These are phyloP conservation scores for Lomographa bimaculata DNA, from an alignment of 2,888 invertebrate species.

Conservation along the genomic window DNA sequence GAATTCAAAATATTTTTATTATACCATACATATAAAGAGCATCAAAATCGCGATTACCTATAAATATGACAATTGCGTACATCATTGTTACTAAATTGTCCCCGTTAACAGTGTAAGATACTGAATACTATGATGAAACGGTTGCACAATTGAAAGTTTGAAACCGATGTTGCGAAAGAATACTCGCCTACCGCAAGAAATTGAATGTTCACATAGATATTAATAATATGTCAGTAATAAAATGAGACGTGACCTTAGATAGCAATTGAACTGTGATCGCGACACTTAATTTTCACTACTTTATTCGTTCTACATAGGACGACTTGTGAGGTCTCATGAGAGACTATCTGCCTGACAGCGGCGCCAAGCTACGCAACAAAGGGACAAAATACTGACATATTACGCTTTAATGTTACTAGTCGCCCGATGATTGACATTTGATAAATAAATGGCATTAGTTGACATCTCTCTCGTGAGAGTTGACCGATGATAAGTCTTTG, in stretches of 20 bases:
- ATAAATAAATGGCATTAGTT: conserved; percentile 65
- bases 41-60: too few relatives aligned
- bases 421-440: conserved; percentile 58
- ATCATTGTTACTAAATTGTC: too few relatives aligned
- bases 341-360: conserved; percentile 49
- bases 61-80: too few relatives aligned
- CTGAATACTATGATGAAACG: conserved; percentile 22
- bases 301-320: conserved; percentile 70
- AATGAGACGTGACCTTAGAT: conserved; percentile 76
- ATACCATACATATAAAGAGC: too few relatives aligned
- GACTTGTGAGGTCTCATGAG: conserved; percentile 69
- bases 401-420: conserved; percentile 40
- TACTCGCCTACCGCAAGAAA: conserved; percentile 60
- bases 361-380: conserved; percentile 55
- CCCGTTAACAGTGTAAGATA: too few relatives aligned
- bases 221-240: conserved; percentile 79
- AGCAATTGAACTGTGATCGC: conserved; percentile 64
- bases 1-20: too few relatives aligned
- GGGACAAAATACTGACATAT: conserved; percentile 48
- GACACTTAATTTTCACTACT: conserved; percentile 80
- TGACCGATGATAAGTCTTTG: conserved; percentile 57
- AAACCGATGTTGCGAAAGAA: conserved; percentile 58
- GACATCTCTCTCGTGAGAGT: conserved; percentile 62
- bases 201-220: conserved; percentile 74
- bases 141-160: conserved; percentile 26